A percentile compares a stretch with the other conserved stretches of the same genome.
These are phyloP conservation scores for Drosophila nigromelanica DNA, from an alignment of 1,140 invertebrate species.

Conservation along the genomic window DNA sequence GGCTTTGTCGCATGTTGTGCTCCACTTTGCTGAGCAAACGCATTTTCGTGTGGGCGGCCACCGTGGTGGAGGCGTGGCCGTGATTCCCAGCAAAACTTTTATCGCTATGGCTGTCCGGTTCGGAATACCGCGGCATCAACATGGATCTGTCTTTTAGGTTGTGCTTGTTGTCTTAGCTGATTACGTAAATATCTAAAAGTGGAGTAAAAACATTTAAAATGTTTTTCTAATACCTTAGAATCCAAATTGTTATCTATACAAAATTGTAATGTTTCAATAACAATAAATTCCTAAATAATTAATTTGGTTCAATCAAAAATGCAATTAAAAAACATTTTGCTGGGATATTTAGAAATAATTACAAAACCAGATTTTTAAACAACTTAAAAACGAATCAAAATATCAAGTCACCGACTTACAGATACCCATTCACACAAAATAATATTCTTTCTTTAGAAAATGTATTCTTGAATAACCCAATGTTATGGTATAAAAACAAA, in stretches of 20 bases:
- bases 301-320: not conserved
- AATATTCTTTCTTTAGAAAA: too few relatives aligned
- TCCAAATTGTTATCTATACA: not conserved
- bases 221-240: not conserved
- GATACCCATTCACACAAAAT: too few relatives aligned
- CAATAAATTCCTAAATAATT: too few relatives aligned
- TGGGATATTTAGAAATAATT: conserved; percentile 11
- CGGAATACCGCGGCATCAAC: conserved; percentile 65
- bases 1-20: conserved; percentile 68
- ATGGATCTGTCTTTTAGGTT: conserved; percentile 35
- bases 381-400: conserved; percentile 1
- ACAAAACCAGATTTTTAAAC: conserved; percentile 16
- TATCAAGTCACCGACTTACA: too few relatives aligned
- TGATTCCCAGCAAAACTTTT: conserved; percentile 19
- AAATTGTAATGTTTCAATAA: too few relatives aligned
- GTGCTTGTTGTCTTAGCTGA: not conserved
- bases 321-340: not conserved
- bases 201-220: not conserved
- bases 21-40: conserved; percentile 70
- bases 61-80: conserved; percentile 48
- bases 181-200: conserved; percentile 27
- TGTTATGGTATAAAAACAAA: too few relatives aligned
- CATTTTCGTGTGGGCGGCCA: conserved; percentile 73
- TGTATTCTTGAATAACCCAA: too few relatives aligned
- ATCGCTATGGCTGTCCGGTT: conserved; percentile 49